phyloP scores from a whole-genome alignment of 2,113 vertebrate species.

The Alligator sinensis region DNA sequence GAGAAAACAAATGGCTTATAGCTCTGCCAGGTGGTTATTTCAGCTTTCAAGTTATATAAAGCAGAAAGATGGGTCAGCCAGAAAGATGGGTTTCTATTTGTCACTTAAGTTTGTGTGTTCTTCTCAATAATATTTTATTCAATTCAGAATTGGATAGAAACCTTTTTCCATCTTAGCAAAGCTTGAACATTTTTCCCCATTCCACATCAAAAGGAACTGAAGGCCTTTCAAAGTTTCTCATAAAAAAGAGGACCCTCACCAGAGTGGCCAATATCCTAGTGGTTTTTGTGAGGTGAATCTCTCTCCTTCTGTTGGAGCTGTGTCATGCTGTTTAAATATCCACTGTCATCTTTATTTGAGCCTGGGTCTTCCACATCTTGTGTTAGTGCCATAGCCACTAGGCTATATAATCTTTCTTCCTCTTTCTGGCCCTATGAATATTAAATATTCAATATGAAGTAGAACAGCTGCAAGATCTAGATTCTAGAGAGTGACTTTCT shows the following conservation, averaged over 20 bases:
- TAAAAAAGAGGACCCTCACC: too few species aligned
- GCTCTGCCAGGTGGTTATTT: not conserved
- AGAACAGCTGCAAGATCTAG: too few species aligned
- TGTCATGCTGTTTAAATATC: not conserved
- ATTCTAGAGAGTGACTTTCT: too few species aligned
- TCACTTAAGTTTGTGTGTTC: not conserved
- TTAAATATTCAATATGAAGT: too few species aligned
- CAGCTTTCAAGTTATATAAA: not conserved
- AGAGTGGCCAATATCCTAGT: not conserved
- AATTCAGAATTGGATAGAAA: too few species aligned
- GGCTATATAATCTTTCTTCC: too few species aligned
- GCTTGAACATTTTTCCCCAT: not conserved
- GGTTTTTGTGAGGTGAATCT: not conserved
- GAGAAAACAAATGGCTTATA: not conserved
- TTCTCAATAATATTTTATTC: not conserved
- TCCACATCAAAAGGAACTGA: not conserved
- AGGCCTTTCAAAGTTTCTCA: not conserved
- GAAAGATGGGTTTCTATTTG: not conserved
- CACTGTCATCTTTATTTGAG: not conserved
- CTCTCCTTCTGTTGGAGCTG: not conserved
- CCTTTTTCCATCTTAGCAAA: not conserved
- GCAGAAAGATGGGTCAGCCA: not conserved
- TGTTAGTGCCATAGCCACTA: not conserved
- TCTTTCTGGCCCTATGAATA: too few species aligned
- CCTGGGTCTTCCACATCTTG: slow-evolving; percentile 20